Percentiles rank a stretch among this genome's conserved stretches.
These are phyloP conservation scores for Schlechtendalia chinensis DNA, from an alignment of 1,140 invertebrate species.

Conservation along the genomic window DNA sequence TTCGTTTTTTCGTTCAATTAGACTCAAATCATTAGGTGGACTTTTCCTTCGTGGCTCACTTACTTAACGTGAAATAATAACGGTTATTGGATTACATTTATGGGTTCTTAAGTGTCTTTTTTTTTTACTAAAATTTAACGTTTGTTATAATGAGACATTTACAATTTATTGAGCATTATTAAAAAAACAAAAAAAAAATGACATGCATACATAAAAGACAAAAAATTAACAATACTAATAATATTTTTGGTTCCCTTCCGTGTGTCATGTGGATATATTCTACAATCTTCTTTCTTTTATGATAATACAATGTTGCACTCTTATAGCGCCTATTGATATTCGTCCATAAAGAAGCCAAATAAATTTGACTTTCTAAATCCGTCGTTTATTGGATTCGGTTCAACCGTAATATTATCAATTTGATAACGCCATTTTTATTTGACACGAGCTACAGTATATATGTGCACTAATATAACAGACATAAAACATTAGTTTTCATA, in stretches of 20 bases:
- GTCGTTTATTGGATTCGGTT: background rate
- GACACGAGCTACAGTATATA: background rate
- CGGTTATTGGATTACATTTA: no score
- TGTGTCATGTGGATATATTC: background rate
- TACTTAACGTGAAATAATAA: no score
- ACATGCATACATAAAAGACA: no score
- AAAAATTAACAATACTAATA: no score
- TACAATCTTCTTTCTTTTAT: background rate
- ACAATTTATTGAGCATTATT: no score
- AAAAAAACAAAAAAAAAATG: no score
- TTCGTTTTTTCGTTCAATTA: no score
- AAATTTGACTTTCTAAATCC: constrained; percentile 23
- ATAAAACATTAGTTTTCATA: background rate
- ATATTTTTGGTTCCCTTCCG: background rate
- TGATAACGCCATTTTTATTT: background rate
- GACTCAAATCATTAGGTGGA: no score
- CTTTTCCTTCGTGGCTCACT: no score
- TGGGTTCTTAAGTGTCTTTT: no score
- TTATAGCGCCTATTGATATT: constrained; percentile 9
- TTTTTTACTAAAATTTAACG: no score
- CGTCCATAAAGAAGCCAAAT: background rate
- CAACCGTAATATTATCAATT: background rate
- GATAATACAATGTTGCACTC: constrained; percentile 3
- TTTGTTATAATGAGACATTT: no score
- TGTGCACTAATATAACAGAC: background rate